These are phyloP conservation scores for Mythimna loreyi DNA, from an alignment of 2,888 invertebrate species.

Conservation along the genomic window DNA sequence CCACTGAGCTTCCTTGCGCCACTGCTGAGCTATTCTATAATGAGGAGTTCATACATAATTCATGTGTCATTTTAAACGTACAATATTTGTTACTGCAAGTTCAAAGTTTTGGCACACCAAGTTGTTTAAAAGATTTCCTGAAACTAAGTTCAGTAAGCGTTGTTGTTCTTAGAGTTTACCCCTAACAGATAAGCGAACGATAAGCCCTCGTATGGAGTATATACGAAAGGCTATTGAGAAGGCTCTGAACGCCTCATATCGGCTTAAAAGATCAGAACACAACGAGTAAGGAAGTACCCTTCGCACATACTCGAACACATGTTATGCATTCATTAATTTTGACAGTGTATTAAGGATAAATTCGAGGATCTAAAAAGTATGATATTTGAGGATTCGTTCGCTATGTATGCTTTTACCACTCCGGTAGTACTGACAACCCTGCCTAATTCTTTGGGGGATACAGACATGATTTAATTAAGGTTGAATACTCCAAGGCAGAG, in stretches of 20 bases:
- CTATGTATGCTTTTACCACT: too few relatives aligned
- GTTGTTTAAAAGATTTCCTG: slow-evolving; percentile 28
- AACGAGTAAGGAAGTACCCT: slow-evolving; percentile 16
- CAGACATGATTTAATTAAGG: too few relatives aligned
- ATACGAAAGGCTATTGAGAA: slow-evolving; percentile 22
- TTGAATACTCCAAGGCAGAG: too few relatives aligned
- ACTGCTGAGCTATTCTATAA: not conserved
- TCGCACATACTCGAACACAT: slow-evolving; percentile 26
- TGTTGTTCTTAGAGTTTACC: slow-evolving; percentile 44
- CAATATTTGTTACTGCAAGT: not conserved
- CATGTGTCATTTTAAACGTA: not conserved
- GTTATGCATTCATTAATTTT: slow-evolving; percentile 35
- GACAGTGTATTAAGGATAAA: slow-evolving; percentile 30
- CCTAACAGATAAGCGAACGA: slow-evolving; percentile 26
- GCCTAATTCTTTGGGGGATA: too few relatives aligned
- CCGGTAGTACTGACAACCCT: too few relatives aligned
- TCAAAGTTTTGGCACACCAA: slow-evolving; percentile 7
- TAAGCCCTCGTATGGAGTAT: slow-evolving; percentile 29
- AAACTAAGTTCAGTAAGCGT: slow-evolving; percentile 30
- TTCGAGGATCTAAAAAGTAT: not conserved
- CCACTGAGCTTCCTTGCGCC: too few relatives aligned
- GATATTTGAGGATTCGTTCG: slow-evolving; percentile 3
- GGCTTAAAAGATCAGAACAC: slow-evolving; percentile 36
- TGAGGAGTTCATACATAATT: not conserved
- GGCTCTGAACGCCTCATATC: slow-evolving; percentile 23